Conservation (phyloP, 2,113 vertebrate genomes). For the Emydura subglobosa region DNA sequence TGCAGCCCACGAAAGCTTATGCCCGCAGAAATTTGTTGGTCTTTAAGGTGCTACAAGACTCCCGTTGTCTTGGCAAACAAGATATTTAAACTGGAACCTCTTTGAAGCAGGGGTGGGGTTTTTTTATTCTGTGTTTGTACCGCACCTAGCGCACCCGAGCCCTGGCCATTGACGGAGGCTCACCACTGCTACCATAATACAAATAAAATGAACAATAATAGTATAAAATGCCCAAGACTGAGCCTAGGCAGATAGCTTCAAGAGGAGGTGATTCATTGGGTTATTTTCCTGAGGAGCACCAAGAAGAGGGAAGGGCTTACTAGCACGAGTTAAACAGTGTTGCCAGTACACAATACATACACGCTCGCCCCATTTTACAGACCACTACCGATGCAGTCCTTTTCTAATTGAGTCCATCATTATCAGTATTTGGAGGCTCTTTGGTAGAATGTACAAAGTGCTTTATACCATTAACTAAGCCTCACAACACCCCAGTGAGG, state of each 20-base stretch:
- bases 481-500: not conserved
- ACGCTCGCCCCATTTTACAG: not conserved
- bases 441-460: not conserved
- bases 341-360: not conserved
- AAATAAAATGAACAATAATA: not conserved
- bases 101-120: not conserved
- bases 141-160: fast-evolving
- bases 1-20: too few relatives aligned
- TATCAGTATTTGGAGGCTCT: not conserved
- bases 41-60: too few relatives aligned
- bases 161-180: not conserved
- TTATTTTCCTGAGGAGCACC: not conserved
- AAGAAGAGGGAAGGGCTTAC: not conserved
- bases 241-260: not conserved
- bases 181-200: not conserved
- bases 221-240: not conserved
- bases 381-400: not conserved
- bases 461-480: not conserved
- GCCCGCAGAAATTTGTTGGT: too few relatives aligned
- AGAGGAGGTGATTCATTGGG: not conserved
- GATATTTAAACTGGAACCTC: fast-evolving
- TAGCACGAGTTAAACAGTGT: not conserved
- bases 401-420: not conserved
- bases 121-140: fast-evolving
- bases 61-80: not conserved